Base-by-base conservation (phyloP, 2,888 invertebrate genomes). In the Fabriciana adippe region DNA sequence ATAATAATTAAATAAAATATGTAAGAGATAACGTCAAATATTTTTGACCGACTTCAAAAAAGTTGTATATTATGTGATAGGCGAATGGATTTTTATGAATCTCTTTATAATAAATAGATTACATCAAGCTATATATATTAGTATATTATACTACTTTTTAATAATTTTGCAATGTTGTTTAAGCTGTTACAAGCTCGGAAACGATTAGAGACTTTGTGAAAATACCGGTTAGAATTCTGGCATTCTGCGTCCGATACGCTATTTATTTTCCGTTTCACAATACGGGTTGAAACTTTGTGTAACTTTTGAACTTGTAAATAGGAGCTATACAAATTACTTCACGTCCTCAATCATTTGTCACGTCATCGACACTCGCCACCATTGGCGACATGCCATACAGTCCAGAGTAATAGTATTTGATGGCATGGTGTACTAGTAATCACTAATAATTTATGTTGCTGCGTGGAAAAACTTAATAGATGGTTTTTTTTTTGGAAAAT, bases 311-410 rank as follows among this genome's bases (percentile, higher is more conserved):
- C 15, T 47, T 60, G 54, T 66, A 60, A 66, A 66, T 66, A 66
- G n/a, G 41, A 15, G 56, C 62, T 54, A 57, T 51, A 56, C 55
- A 51, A 63, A 59, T 64, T 56, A 64, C 54, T 47, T 64, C 64
- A 64, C 64, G 56, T 66, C 18, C 55, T 61, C 55, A 64, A 35
- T 64, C 64, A 67, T 67, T 67, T 67, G 47, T 64, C 67, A 67
- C 57, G 64, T 67, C 67, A 64, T 67, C 64, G 67, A 47, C 64
- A 64, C 63, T 63, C 64, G 64, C 57, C 53, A 18, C 53, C 53
- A 47, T 57, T 67, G 67, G 67, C 67, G 55, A 35, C 53, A 54
- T 55, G 67, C 64, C 67, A 67, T 67, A 35, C 26, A 67, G 55
- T 61, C 35, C 51, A 61, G 35, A 56, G 56, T 67, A 67, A 67